These are phyloP conservation scores for Eupithecia insigniata DNA, from an alignment of 2,888 invertebrate species.

Conservation along the genomic window DNA sequence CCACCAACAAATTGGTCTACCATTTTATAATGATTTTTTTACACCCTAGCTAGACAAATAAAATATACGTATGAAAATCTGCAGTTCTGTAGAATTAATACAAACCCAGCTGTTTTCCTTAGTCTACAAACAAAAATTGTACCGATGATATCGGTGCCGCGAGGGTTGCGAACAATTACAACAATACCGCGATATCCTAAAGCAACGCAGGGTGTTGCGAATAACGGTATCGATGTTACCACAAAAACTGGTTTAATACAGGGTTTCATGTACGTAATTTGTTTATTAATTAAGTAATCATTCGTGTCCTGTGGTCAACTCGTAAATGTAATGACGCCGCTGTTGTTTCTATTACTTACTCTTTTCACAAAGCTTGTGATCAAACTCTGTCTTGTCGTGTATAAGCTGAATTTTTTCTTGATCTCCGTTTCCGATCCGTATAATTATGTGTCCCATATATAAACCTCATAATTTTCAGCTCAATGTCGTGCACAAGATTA, in stretches of 20 bases:
- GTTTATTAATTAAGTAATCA: conserved; percentile 25
- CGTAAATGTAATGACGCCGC: conserved; percentile 12
- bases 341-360: neutral
- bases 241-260: conserved; percentile 1
- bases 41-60: neutral
- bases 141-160: conserved; percentile 17
- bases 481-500: too few species aligned
- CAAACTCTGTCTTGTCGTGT: neutral
- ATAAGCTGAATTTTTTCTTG: neutral
- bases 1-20: too few species aligned
- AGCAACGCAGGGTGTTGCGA: conserved; percentile 13
- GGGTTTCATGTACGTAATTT: conserved; percentile 17
- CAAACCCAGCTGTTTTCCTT: conserved; percentile 8
- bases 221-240: conserved; percentile 14
- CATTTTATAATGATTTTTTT: neutral
- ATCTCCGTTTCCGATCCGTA: neutral
- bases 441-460: neutral
- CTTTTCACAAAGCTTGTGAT: neutral
- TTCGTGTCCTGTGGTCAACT: conserved; percentile 14
- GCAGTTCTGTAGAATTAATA: neutral
- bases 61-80: too few species aligned
- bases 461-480: neutral
- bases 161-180: conserved; percentile 30
- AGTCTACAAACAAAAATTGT: neutral
- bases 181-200: conserved; percentile 20